phyloP scores from a whole-genome alignment of 2,113 vertebrate species.

The Mungos mungo region DNA sequence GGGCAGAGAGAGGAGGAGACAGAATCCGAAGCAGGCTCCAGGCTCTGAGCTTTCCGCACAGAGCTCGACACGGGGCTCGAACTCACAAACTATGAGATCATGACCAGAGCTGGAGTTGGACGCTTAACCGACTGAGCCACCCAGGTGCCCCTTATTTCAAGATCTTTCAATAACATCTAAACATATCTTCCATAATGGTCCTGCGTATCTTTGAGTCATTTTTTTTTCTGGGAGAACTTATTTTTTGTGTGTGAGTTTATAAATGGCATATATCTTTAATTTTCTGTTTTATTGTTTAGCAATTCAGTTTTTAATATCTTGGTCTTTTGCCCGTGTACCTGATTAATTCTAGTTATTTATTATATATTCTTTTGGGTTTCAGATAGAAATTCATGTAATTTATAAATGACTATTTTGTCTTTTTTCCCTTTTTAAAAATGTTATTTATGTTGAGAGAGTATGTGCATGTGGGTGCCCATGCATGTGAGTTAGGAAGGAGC shows the following conservation, averaged over 20 bases:
- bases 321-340: slow-evolving; percentile 5
- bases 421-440: not conserved
- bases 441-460: no score
- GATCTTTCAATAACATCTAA: not conserved
- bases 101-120: no score
- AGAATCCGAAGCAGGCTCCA: no score
- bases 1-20: no score
- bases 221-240: not conserved
- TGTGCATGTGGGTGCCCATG: no score
- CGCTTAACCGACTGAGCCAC: no score
- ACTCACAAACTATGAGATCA: no score
- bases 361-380: not conserved
- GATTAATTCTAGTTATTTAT: slow-evolving; percentile 44
- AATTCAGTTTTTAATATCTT: not conserved
- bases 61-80: no score
- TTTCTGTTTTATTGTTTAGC: slow-evolving; percentile 36
- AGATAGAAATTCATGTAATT: not conserved
- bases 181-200: not conserved
- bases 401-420: not conserved
- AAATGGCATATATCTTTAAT: not conserved
- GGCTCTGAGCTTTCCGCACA: no score
- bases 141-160: not conserved
- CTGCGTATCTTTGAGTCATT: not conserved
- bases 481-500: no score
- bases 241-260: not conserved